Conservation (phyloP, 2,888 invertebrate genomes). For the Agrilus mali region DNA sequence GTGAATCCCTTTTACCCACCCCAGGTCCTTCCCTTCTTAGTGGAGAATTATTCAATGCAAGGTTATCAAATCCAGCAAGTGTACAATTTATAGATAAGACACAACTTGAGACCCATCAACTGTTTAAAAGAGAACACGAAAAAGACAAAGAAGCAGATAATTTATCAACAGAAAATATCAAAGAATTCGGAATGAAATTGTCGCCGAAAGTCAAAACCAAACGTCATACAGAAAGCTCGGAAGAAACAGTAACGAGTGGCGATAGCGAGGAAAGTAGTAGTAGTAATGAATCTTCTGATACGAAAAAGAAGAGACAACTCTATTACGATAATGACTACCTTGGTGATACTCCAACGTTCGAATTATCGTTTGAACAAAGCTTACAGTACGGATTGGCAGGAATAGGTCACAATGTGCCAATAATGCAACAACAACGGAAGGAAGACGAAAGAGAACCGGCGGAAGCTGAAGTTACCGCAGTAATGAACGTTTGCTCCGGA, state of each 20-base stretch:
- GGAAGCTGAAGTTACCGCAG: slow-evolving; percentile 69
- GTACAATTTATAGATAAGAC: slow-evolving; percentile 50
- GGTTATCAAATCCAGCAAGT: slow-evolving; percentile 43
- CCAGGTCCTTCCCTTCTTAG: slow-evolving; percentile 16
- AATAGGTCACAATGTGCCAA: slow-evolving; percentile 51
- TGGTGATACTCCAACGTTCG: slow-evolving; percentile 42
- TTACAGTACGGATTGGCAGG: slow-evolving; percentile 53
- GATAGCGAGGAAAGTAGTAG: background rate
- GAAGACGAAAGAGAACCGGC: slow-evolving; percentile 68
- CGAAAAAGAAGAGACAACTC: slow-evolving; percentile 37
- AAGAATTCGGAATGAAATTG: slow-evolving; percentile 15
- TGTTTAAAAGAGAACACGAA: slow-evolving; percentile 35
- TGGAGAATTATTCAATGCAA: slow-evolving; percentile 29
- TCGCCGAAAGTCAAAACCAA: slow-evolving; percentile 1
- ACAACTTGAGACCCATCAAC: slow-evolving; percentile 32
- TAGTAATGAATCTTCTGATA: slow-evolving; percentile 10
- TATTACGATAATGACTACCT: slow-evolving; percentile 58
- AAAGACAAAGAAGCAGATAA: background rate
- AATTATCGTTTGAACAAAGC: slow-evolving; percentile 35
- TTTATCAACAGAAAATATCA: slow-evolving; percentile 1
- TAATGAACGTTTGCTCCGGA: slow-evolving; percentile 65
- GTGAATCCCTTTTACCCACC: slow-evolving; percentile 2
- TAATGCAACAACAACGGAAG: slow-evolving; percentile 46
- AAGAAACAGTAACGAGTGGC: background rate
- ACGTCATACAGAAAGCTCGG: slow-evolving; percentile 7